Base-by-base conservation (phyloP, 2,113 vertebrate genomes). In the Dipodomys ordii region DNA sequence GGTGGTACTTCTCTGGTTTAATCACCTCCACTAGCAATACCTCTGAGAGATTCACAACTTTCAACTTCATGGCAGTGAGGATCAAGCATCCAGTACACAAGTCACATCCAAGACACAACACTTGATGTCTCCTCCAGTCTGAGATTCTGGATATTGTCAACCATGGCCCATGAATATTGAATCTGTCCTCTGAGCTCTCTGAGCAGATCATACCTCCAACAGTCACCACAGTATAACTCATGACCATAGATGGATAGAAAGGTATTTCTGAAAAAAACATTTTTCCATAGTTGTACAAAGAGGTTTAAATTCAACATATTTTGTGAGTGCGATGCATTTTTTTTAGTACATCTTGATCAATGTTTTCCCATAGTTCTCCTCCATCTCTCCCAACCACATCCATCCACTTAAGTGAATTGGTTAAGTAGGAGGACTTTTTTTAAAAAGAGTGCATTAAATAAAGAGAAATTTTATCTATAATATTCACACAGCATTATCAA, bases 141-240 rank as follows among this genome's bases (percentile, higher is more conserved):
- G 12, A 13, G 2, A 6, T 73, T 53, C 78, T 39, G 64, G 53
- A 60, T 4, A 7, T 60, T 39, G 27, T 49, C 53, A 30, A 1
- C n/a, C 11, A 15, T 32, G 39, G 27, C 8, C 28, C 6, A 1
- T 3, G 2, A 3, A 72, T 49, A 83, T 35, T 53, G 0, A 3
- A 0, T 73, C 46, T 32, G 4, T 88, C 12, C 0, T 4, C 49
- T 7, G 12, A 44, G 20, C 30, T 68, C 11, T 20, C 69, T 53
- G 71, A 62, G 32, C 72, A 35, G 28, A 8, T 39, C 44, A 71
- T 62, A 10, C 3, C 18, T 67, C 49, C 16, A 71, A 32, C 7
- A 27, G n/a, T 25, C 1, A 12, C n/a, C 20, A 35, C 87, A n/a
- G 60, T n/a, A 30, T 0, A 3, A 67, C 44, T 20, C 20, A 20